These are phyloP conservation scores for Pomatostomus ruficeps DNA, from an alignment of 2,113 vertebrate genomes.

Conservation along the genomic window DNA sequence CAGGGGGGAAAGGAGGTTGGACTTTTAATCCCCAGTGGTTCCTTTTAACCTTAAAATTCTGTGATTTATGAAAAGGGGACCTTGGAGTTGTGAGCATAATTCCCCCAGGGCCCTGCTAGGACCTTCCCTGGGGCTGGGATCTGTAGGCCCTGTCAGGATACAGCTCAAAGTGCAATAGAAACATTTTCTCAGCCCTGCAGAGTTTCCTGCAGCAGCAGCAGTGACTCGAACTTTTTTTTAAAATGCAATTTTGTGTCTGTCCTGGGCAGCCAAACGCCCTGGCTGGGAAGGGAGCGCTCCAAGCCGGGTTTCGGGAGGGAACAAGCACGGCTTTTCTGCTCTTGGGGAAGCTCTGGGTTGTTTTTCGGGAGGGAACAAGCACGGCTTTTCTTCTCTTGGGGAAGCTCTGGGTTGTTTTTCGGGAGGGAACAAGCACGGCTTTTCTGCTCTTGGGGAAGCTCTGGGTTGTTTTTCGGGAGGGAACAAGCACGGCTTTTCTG, in stretches of 20 bases:
- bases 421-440: background rate
- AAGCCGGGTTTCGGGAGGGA: background rate
- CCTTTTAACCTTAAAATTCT: background rate
- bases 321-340: background rate
- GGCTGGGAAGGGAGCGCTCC: rapidly evolving
- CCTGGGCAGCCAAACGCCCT: rapidly evolving
- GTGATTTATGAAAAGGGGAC: rapidly evolving
- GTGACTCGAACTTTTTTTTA: too few species aligned
- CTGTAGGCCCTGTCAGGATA: background rate
- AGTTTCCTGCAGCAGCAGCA: background rate
- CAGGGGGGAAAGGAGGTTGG: rapidly evolving
- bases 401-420: rapidly evolving
- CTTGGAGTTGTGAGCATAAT: rapidly evolving
- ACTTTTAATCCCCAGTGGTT: too few species aligned
- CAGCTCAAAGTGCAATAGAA: rapidly evolving
- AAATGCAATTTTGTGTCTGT: background rate
- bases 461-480: too few species aligned
- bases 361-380: too few species aligned
- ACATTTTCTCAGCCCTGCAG: background rate
- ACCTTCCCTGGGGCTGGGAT: background rate
- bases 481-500: too few species aligned
- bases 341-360: too few species aligned
- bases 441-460: too few species aligned
- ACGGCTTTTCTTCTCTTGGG: rapidly evolving
- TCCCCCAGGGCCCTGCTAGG: background rate